phyloP scores from a whole-genome alignment of 2,888 invertebrate genomes.

The Ariolimax columbianus region DNA sequence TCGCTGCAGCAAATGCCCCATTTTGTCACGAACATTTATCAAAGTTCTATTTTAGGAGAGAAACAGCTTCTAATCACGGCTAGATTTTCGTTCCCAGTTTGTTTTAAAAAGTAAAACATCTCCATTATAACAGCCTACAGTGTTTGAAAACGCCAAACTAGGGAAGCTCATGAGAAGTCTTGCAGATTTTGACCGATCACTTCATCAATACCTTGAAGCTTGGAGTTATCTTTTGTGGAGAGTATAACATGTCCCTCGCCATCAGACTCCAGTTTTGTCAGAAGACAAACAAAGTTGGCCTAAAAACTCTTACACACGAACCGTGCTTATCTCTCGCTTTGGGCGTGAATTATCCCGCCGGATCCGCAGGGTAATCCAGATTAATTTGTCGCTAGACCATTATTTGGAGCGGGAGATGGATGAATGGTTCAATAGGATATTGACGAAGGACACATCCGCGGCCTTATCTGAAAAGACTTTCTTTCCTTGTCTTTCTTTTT shows the following conservation, averaged over 20 bases:
- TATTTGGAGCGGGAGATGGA: not conserved
- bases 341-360: constrained; percentile 23
- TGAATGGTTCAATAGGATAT: constrained; percentile 1
- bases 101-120: not conserved
- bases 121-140: not conserved
- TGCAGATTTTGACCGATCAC: constrained; percentile 30
- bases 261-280: constrained; percentile 12
- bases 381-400: constrained; percentile 26
- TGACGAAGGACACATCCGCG: not conserved
- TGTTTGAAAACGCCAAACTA: not conserved
- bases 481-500: not conserved
- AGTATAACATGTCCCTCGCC: constrained; percentile 32
- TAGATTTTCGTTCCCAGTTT: not conserved
- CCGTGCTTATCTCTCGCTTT: constrained; percentile 45
- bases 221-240: constrained; percentile 3
- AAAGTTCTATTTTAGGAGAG: not conserved
- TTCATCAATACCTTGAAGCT: constrained; percentile 36
- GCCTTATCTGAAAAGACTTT: not conserved
- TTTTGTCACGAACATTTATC: constrained; percentile 34
- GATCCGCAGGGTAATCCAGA: constrained; percentile 3
- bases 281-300: constrained; percentile 27
- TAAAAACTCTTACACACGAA: constrained; percentile 25
- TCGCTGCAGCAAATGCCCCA: constrained; percentile 13
- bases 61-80: constrained; percentile 6
- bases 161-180: not conserved